phyloP scores from a whole-genome alignment of 2,888 invertebrate genomes.

The Polydesmus complanatus region DNA sequence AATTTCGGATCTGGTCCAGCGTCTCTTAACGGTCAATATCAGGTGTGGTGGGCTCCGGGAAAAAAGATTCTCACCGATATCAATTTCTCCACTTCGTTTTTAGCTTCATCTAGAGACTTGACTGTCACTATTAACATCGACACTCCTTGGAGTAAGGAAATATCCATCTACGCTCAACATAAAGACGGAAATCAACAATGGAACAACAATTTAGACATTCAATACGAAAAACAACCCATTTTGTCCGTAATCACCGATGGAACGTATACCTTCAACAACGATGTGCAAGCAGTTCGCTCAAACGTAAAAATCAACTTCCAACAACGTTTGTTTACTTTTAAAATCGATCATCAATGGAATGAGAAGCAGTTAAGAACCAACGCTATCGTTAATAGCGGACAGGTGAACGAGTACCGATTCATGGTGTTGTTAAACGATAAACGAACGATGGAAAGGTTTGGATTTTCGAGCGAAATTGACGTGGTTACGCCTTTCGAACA shows the following conservation, averaged over 20 bases:
- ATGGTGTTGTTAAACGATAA: background rate
- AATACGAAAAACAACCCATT: background rate
- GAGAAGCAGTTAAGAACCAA: background rate
- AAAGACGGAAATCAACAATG: constrained; percentile 2
- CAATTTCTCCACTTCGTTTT: constrained; percentile 7
- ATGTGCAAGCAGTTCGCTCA: background rate
- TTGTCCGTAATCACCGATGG: background rate
- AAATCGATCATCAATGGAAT: background rate
- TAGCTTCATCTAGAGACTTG: background rate
- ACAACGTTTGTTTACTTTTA: background rate
- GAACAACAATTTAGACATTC: background rate
- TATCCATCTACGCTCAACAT: constrained; percentile 2
- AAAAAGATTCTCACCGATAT: constrained; percentile 17
- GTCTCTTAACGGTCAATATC: constrained; percentile 6
- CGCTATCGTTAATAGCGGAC: background rate
- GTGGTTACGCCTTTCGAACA: background rate
- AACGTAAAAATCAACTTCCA: background rate
- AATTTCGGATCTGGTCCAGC: background rate
- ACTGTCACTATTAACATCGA: constrained; percentile 9
- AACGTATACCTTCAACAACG: background rate
- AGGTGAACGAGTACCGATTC: background rate
- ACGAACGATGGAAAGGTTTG: background rate
- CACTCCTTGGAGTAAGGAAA: constrained; percentile 9
- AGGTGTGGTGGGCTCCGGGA: constrained; percentile 20
- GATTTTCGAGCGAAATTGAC: background rate